Evolutionary conservation across 2,113 vertebrate genomes (phyloP), one percentile per base, ranked within the genome.

Genomic region (Ptychochromis oligacanthus): DNA sequence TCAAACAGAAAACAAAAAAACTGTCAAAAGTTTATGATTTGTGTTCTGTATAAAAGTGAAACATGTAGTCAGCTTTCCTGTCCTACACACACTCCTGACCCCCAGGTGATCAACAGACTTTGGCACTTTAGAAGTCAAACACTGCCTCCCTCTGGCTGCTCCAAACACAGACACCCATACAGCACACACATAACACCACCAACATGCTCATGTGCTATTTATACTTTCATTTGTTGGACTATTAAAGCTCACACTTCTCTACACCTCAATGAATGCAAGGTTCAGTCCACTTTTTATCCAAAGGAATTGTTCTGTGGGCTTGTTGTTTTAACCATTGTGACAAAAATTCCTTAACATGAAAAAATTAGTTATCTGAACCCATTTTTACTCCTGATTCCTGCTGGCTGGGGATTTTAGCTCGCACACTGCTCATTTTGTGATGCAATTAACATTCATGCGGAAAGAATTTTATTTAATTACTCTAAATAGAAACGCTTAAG

Each of bases 101-200:
- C 17, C 24, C 7, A 43, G 22, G 46, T 26, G 22, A 34, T n/a
- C 0, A 7, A 24, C 31, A 65, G 15, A 46, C 22, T 67, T 67
- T 46, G 38, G 62, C 0, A 6, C 74, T 2, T 1, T 57, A 9
- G 72, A 57, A 20, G 34, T 2, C 0, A 7, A 58, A 12, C 24
- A 58, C 55, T 28, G 55, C 55, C 75, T 10, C 55, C 75, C 6
- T 26, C 14, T n/a, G 74, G 74, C 22, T 8, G 2, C 31, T 76
- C 2, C 3, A 4, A 24, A 36, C 9, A 11, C 40, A 67, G 17
- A 61, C 59, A 36, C 12, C 18, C 18, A n/a, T 13, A 60, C 31
- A 2, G 58, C 7, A 10, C 26, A 60, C 7, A 40, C 36, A 5
- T 1, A 0, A 1, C 34, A 22, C 0, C 4, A 0, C 13, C n/a